Conservation (phyloP, 1,140 invertebrate species). For the Hypsibius dujardini region DNA sequence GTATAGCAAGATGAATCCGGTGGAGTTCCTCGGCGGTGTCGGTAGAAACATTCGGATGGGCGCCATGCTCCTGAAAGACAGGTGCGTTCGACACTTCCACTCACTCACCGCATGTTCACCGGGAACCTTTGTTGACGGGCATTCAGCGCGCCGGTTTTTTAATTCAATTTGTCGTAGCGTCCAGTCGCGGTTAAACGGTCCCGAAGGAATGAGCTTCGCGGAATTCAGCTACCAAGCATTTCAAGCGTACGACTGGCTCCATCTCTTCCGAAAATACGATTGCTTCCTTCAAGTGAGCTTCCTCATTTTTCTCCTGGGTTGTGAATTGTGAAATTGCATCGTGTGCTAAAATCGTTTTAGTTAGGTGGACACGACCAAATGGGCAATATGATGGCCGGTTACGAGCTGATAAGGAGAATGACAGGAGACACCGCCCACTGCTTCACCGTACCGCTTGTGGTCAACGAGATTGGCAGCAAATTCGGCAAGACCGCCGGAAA, state of each 20-base stretch:
- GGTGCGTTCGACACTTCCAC: slow-evolving; percentile 28
- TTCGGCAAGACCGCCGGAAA: slow-evolving; percentile 82
- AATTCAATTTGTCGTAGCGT: slow-evolving; percentile 48
- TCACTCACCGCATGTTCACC: no score
- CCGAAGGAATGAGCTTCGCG: slow-evolving; percentile 71
- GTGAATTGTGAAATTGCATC: slow-evolving; percentile 18
- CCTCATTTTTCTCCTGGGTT: slow-evolving; percentile 20
- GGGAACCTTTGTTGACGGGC: not conserved
- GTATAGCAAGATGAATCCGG: slow-evolving; percentile 57
- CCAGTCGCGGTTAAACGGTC: slow-evolving; percentile 49
- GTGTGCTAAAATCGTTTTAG: slow-evolving; percentile 36
- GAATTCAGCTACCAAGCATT: slow-evolving; percentile 93
- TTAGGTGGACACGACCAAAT: slow-evolving; percentile 88
- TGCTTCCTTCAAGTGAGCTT: slow-evolving; percentile 62
- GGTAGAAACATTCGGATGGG: slow-evolving; percentile 72
- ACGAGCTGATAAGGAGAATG: slow-evolving; percentile 64
- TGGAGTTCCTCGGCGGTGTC: slow-evolving; percentile 60
- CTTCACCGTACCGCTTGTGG: slow-evolving; percentile 70
- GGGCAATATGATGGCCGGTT: slow-evolving; percentile 76
- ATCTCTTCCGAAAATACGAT: slow-evolving; percentile 56
- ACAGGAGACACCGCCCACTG: slow-evolving; percentile 34
- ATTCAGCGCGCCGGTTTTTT: slow-evolving; percentile 17
- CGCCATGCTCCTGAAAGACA: slow-evolving; percentile 35
- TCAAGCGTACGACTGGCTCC: slow-evolving; percentile 89
- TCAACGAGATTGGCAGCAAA: slow-evolving; percentile 72